These are phyloP conservation scores for Odontomachus brunneus DNA, from an alignment of 1,140 invertebrate species.

Conservation along the genomic window DNA sequence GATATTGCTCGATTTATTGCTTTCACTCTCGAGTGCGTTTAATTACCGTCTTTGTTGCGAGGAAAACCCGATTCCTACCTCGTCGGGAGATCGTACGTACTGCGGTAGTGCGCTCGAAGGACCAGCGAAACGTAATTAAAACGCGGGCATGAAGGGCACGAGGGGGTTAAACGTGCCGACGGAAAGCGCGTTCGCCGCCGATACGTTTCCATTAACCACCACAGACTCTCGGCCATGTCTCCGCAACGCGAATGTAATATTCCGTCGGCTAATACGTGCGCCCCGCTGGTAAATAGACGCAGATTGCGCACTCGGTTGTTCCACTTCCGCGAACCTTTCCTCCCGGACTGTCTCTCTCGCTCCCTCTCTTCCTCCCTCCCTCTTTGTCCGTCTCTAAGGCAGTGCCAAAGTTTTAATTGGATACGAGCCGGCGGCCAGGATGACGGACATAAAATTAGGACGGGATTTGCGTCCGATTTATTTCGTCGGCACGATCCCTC, in stretches of 20 bases:
- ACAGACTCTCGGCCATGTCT: constrained; percentile 18
- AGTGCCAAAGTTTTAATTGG: constrained; percentile 54
- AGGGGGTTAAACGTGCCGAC: neutral
- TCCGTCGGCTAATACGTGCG: constrained; percentile 31
- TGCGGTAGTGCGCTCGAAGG: neutral
- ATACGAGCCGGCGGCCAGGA: constrained; percentile 14
- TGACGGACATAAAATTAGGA: constrained; percentile 41
- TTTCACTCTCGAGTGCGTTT: too few relatives aligned
- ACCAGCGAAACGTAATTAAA: constrained; percentile 30
- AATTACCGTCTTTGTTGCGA: too few relatives aligned
- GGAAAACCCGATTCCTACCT: too few relatives aligned
- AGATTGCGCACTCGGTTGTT: constrained; percentile 23
- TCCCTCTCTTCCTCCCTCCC: neutral
- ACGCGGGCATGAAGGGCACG: constrained; percentile 10
- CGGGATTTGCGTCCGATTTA: constrained; percentile 35
- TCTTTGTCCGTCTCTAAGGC: constrained; percentile 2
- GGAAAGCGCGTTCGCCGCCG: constrained; percentile 37
- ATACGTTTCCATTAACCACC: constrained; percentile 54
- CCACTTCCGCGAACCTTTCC: neutral
- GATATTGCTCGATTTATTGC: too few relatives aligned
- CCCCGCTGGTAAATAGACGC: constrained; percentile 27
- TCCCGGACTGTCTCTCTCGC: neutral
- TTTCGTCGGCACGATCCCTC: neutral
- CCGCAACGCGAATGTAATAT: constrained; percentile 43
- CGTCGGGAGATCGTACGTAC: too few relatives aligned